Base-by-base conservation (phyloP, 2,113 vertebrate species). In the Aplodontia rufa region DNA sequence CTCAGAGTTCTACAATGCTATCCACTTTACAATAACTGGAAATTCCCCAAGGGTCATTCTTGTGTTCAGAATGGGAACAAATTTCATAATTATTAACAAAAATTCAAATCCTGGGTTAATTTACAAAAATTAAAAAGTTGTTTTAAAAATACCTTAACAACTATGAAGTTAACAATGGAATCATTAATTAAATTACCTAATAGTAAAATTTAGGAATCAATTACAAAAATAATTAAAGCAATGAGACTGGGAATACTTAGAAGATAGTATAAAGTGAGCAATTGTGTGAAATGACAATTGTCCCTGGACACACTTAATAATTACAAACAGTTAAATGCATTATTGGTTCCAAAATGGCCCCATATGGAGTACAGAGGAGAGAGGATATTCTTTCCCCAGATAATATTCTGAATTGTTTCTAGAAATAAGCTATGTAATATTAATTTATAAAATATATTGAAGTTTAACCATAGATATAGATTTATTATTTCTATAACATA, bases 221-320 rank as follows among this genome's bases (percentile, higher is more conserved):
- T 97, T 97, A 92, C 83, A 96, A 96, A 97, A 95, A 96, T 96
- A 96, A 95, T 97, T 94, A 95, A 96, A 96, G 89, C 91, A 96
- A 95, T 95, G 93, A 96, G 85, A 97, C 49, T 86, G 83, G 49
- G 68, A 86, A 79, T 93, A 90, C 89, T 96, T 96, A 95, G 94
- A 91, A 94, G 72, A 96, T 75, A 94, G 89, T 88, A 83, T 75
- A 95, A 94, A 90, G 71, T 96, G 49, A 96, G 28, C 90, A 83
- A 94, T 91, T 96, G 93, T 96, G 94, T 89, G 82, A 92, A 94
- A 88, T 97, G 91, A 78, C 78, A 91, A 83, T 94, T 83, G 88
- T 96, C 97, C 94, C 94, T 93, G 88, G 85, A 97, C 82, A 96
- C 88, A 94, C 86, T 96, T 97, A 94, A 96, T 96, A 93, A 96